Evolutionary conservation across 1,140 invertebrate genomes (phyloP), one percentile per base, ranked within the genome.

Genomic region (Berghia stephanieae): DNA sequence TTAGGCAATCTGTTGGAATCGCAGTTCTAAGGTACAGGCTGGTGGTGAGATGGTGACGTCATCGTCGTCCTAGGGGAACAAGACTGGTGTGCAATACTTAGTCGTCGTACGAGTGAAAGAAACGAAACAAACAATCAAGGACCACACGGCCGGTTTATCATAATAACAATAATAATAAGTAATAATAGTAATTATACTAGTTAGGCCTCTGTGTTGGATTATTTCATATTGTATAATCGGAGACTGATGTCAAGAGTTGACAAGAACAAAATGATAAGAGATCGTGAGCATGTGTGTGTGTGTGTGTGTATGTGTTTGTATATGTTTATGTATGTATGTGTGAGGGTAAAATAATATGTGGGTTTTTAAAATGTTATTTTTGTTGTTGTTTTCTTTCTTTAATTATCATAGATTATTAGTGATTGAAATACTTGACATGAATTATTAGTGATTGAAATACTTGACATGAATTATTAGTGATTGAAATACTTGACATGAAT

Each of bases 1-100:
- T 79, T 91, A 60, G 88, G 89, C 79, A 86, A 90, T 70, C 81
- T 91, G 44, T 81, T 91, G 57, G 87, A 88, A 40, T 83, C 85
- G 68, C 90, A 91, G 83, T 90, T 91, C 74, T 82, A 76, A 73
- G 21, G 31, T 24, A 13, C n/a, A n/a, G n/a, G n/a, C n/a, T n/a
- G n/a, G n/a, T n/a, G n/a, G n/a, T n/a, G n/a, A n/a, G n/a, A n/a
- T n/a, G n/a, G n/a, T n/a, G n/a, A n/a, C n/a, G n/a, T n/a, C n/a
- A n/a, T n/a, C n/a, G n/a, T n/a, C n/a, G 38, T 69, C 36, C 21
- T 38, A 69, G 36, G 8, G 18, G 0, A 38, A n/a, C 27, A 38
- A 31, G 4, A 43, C 21, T 27, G 27, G 27, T 43, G 18, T 40
- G 16, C 36, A 43, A 24, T 16, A 42, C 36, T 38, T 13, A 42